Evolutionary conservation across 2,113 vertebrate species (phyloP), one percentile per base, ranked within the genome.

Genomic region (Phaethon lepturus): DNA sequence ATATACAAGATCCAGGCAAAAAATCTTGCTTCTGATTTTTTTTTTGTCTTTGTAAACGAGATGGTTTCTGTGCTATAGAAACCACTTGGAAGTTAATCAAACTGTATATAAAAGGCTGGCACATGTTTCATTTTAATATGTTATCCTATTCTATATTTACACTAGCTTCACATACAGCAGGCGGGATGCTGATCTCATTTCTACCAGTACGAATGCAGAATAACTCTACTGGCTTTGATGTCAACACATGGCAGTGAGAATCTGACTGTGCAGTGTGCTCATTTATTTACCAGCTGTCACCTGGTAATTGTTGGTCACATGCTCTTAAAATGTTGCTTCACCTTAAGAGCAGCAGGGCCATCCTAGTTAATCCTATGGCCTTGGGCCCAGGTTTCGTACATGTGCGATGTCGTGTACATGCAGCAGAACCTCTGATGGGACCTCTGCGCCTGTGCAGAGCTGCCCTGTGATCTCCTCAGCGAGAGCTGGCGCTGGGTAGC

Each of bases 331-430:
- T 22, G 33, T 0, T 58, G 24, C n/a, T 90, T 44, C 50, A 50
- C 25, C 9, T 52, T n/a, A 52, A 66, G 40, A 64, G 7, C 28
- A 60, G 74, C 35, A 72, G 55, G 25, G 31, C 29, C 10, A 63
- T 23, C 18, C 49, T 6, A 17, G 40, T 17, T 12, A 47, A 11
- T 20, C 22, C 16, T 59, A 14, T 5, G 17, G 40, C 50, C 49
- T n/a, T 8, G 19, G 11, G 14, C n/a, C 69, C 31, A 25, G 17
- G 25, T 14, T 82, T 85, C 56, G 47, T 25, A 12, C 2, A 2
- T 13, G 8, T 47, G 25, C 0, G 2, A 8, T 9, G 16, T n/a
- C 5, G 2, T 16, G 6, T 11, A 15, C 1, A 1, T 5, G 9
- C 14, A 35, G 33, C 17, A 14, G 42, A 25, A 20, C 4, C 50